These are phyloP conservation scores for Chrysogorgia sp. DNA, from an alignment of 92 coral and sea anemone genomes.

Conservation along the genomic window DNA sequence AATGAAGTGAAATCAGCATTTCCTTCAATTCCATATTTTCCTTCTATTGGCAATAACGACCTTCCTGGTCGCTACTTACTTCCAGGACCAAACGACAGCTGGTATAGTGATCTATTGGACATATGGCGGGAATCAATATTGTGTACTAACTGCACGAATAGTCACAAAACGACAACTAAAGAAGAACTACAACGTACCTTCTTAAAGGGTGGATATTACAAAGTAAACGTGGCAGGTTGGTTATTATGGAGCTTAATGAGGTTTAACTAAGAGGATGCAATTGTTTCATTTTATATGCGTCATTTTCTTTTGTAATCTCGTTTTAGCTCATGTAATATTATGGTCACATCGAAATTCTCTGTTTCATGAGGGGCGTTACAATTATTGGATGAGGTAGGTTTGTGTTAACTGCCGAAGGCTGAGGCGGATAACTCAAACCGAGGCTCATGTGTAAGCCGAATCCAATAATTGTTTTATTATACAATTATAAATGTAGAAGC, in stretches of 20 bases:
- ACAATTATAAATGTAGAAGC: too few relatives aligned
- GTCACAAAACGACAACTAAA: conserved; percentile 8
- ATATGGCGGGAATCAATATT: conserved; percentile 74
- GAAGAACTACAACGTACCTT: conserved; percentile 36
- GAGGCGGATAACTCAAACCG: too few relatives aligned
- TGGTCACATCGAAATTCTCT: too few relatives aligned
- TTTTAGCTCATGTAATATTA: too few relatives aligned
- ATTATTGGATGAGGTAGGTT: too few relatives aligned
- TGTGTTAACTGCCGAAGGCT: too few relatives aligned
- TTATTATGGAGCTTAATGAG: neutral
- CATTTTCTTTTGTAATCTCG: conserved; percentile 1
- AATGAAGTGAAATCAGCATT: conserved; percentile 54
- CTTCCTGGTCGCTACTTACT: conserved; percentile 88
- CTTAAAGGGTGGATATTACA: conserved; percentile 65
- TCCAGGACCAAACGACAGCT: conserved; percentile 61
- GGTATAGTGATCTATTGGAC: conserved; percentile 73
- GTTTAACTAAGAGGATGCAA: neutral
- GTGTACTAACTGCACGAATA: conserved; percentile 52
- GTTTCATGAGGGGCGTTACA: too few relatives aligned
- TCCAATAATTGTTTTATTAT: too few relatives aligned
- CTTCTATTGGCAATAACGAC: conserved; percentile 87
- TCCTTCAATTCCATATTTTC: conserved; percentile 80
- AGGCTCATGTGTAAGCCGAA: too few relatives aligned
- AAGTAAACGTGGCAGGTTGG: conserved; percentile 64
- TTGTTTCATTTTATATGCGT: too few relatives aligned